These are phyloP conservation scores for Bufo gargarizans DNA, from an alignment of 2,113 vertebrate genomes.

Conservation along the genomic window DNA sequence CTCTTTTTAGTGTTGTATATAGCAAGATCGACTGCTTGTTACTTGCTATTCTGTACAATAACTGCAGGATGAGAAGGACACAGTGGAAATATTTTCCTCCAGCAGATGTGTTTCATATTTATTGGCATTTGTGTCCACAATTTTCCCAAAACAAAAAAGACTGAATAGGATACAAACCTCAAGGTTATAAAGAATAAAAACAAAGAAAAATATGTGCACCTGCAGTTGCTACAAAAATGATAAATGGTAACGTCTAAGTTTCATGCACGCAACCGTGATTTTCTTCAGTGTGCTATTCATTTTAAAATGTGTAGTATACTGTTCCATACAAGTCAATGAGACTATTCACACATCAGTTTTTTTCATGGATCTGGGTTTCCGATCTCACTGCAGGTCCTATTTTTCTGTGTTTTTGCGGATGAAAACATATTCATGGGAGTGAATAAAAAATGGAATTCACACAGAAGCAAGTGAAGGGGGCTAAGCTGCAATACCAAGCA, in stretches of 20 bases:
- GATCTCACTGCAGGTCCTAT: too few relatives aligned
- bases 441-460: too few relatives aligned
- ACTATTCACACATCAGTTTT: too few relatives aligned
- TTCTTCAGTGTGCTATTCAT: too few relatives aligned
- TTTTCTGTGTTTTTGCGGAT: too few relatives aligned
- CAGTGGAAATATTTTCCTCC: background rate
- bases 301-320: too few relatives aligned
- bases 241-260: background rate
- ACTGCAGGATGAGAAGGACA: background rate
- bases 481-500: too few relatives aligned
- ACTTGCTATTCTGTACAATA: background rate
- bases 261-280: too few relatives aligned
- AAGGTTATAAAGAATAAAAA: background rate
- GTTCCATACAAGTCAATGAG: too few relatives aligned
- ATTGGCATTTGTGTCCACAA: background rate
- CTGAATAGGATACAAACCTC: background rate
- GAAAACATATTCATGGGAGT: too few relatives aligned
- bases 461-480: too few relatives aligned
- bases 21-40: background rate
- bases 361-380: too few relatives aligned
- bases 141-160: constrained; percentile 3
- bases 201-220: background rate
- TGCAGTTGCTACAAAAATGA: background rate
- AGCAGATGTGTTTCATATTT: background rate
- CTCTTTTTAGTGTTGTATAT: background rate